phyloP scores from a whole-genome alignment of 92 coral and sea anemone species.

The Epizoanthus rinbou region DNA sequence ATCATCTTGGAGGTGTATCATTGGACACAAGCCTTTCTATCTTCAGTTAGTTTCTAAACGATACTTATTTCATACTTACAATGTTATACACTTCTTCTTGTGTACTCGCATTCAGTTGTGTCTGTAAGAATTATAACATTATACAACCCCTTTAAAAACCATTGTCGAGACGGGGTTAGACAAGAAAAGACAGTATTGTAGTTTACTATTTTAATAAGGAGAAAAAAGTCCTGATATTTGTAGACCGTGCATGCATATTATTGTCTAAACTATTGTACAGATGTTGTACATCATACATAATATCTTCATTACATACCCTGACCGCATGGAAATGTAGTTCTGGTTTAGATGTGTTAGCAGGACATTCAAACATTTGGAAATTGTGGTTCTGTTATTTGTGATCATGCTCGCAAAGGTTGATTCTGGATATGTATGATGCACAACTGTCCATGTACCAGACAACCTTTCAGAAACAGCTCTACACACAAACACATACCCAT shows the following conservation, averaged over 20 bases:
- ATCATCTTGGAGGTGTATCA: too few species aligned
- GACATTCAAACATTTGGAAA: too few species aligned
- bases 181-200: background rate
- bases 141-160: background rate
- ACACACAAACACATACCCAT: background rate
- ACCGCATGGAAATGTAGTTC: too few species aligned
- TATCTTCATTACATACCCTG: too few species aligned
- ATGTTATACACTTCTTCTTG: constrained; percentile 44
- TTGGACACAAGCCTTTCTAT: background rate
- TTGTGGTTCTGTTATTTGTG: too few species aligned
- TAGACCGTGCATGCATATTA: too few species aligned
- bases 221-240: background rate
- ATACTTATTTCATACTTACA: constrained; percentile 29
- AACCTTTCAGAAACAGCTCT: background rate
- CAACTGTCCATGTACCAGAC: background rate
- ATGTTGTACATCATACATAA: too few species aligned
- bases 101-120: constrained; percentile 2
- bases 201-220: background rate
- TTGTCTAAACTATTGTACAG: too few species aligned
- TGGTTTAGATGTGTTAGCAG: too few species aligned
- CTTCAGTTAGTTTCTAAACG: background rate
- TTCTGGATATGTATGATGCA: background rate
- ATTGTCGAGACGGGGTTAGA: too few species aligned
- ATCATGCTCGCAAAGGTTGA: too few species aligned
- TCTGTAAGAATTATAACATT: background rate